Evolutionary conservation across 2,888 invertebrate species (phyloP).

Genomic region (Drosophila meridionalis): DNA sequence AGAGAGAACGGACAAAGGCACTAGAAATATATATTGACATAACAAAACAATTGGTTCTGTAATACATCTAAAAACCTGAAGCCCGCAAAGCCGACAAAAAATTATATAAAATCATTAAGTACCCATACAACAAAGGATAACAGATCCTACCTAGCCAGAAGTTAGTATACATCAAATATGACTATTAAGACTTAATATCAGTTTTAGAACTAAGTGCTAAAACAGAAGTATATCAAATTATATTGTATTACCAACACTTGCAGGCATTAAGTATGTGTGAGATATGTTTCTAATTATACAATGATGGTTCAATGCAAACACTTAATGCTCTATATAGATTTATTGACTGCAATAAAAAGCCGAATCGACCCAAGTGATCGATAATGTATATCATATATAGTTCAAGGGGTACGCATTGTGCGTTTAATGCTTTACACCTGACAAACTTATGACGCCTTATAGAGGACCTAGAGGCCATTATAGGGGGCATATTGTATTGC

Average conservation of each 20-base stretch:
- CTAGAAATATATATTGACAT: slow-evolving; percentile 9
- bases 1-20: slow-evolving; percentile 4
- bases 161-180: background rate
- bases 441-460: background rate
- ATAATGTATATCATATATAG: slow-evolving; percentile 4
- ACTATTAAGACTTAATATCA: background rate
- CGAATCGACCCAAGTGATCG: background rate
- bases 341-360: slow-evolving; percentile 4
- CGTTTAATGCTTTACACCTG: background rate
- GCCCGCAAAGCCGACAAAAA: background rate
- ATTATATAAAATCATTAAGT: background rate
- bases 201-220: background rate
- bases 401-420: background rate
- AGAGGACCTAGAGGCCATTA: background rate
- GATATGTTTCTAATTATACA: slow-evolving; percentile 7
- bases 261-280: background rate
- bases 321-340: background rate
- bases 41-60: background rate
- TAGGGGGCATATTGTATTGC: slow-evolving; percentile 5
- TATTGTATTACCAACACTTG: background rate
- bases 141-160: background rate
- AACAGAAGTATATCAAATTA: background rate
- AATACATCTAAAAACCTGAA: background rate
- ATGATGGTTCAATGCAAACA: background rate
- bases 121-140: background rate